A percentile compares a stretch with the other conserved stretches of the same genome.
Conservation (phyloP, 2,113 vertebrate genomes). For the Serilophus lunatus region DNA sequence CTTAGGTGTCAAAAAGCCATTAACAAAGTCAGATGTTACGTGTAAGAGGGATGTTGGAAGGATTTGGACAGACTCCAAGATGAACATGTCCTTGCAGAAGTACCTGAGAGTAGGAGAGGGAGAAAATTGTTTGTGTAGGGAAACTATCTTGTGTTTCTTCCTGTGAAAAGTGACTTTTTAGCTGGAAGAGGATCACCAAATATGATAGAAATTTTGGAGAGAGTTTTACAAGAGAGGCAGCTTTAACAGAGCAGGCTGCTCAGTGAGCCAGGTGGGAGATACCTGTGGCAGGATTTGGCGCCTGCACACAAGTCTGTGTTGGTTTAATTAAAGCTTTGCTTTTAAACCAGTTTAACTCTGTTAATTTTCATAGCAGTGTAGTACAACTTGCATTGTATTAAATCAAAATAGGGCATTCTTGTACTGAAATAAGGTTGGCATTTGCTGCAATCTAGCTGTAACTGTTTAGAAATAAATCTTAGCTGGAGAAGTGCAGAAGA, state of each 20-base stretch:
- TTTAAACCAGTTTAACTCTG: not conserved
- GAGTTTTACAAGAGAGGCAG: not conserved
- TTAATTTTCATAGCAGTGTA: not conserved
- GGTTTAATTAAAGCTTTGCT: not conserved
- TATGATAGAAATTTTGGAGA: not conserved
- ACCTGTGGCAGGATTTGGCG: not conserved
- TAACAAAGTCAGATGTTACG: not conserved
- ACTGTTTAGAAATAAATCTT: not conserved
- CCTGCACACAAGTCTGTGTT: not conserved
- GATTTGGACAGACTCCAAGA: not conserved
- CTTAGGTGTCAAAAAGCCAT: not conserved
- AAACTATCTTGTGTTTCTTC: not conserved
- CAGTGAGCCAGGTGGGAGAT: not conserved
- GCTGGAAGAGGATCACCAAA: not conserved
- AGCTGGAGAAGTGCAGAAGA: not conserved
- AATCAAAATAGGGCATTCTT: not conserved
- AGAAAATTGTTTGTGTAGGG: not conserved
- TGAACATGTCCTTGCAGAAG: not conserved
- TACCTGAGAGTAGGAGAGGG: not conserved
- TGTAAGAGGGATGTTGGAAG: not conserved
- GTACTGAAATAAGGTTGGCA: not conserved
- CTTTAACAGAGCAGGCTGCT: not conserved
- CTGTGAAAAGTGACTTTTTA: not conserved
- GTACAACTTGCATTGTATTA: not conserved
- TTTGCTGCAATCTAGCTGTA: not conserved